These are phyloP conservation scores for Cottoperca gobio DNA, from an alignment of 2,797 vertebrate genomes.

Conservation along the genomic window DNA sequence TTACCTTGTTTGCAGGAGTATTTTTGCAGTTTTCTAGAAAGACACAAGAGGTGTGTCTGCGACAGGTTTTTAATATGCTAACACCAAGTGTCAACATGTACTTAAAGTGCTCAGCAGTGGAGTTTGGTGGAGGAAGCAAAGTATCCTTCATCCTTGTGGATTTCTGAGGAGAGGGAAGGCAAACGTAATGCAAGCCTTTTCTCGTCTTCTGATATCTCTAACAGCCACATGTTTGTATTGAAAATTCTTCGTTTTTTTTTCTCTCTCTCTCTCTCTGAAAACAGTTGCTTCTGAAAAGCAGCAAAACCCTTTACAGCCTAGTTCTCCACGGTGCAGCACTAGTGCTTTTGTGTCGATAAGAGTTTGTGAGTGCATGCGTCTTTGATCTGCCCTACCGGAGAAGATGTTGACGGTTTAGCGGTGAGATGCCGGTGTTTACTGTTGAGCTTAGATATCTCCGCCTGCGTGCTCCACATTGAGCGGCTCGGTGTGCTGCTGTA, in stretches of 20 bases:
- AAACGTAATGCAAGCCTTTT: slow-evolving; percentile 65
- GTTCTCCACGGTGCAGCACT: slow-evolving; percentile 70
- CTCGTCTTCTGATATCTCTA: slow-evolving; percentile 81
- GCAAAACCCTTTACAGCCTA: slow-evolving; percentile 82
- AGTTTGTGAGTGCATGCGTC: slow-evolving; percentile 78
- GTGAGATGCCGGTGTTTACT: slow-evolving; percentile 80
- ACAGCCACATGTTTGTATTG: slow-evolving; percentile 84
- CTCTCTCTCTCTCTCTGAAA: slow-evolving; percentile 42
- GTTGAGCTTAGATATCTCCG: slow-evolving; percentile 75
- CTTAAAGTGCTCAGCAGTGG: slow-evolving; percentile 60
- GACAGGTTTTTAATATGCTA: slow-evolving; percentile 50
- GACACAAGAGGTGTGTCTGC: slow-evolving; percentile 11
- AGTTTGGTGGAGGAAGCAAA: slow-evolving; percentile 55
- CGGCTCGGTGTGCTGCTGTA: slow-evolving; percentile 41
- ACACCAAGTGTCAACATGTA: slow-evolving; percentile 34
- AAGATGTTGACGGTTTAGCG: slow-evolving; percentile 82
- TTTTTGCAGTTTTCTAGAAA: slow-evolving; percentile 27
- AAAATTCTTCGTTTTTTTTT: slow-evolving; percentile 74
- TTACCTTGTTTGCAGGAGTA: slow-evolving; percentile 33
- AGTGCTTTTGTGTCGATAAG: slow-evolving; percentile 83
- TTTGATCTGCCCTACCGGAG: slow-evolving; percentile 85
- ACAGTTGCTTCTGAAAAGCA: slow-evolving; percentile 81
- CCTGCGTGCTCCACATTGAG: slow-evolving; percentile 44
- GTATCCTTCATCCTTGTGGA: slow-evolving; percentile 70
- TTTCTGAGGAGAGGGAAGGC: slow-evolving; percentile 60